A percentile compares a stretch with the other conserved stretches of the same genome.
phyloP scores from a whole-genome alignment of 2,888 invertebrate genomes.

The Corythucha ciliata region DNA sequence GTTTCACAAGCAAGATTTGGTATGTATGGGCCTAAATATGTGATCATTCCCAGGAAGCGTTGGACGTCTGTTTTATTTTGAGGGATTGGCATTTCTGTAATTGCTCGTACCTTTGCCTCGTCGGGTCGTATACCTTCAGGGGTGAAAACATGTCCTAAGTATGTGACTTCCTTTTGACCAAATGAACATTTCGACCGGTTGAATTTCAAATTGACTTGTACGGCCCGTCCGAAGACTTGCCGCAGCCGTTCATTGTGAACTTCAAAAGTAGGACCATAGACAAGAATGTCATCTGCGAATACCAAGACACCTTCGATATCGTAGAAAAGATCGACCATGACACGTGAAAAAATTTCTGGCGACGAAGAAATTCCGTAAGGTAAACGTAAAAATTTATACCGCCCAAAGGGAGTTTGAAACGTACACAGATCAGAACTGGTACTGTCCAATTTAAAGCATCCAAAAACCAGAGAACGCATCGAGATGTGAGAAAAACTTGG shows the following conservation, averaged over 20 bases:
- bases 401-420: slow-evolving; percentile 9
- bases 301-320: slow-evolving; percentile 8
- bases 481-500: neutral
- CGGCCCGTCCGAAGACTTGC: slow-evolving; percentile 5
- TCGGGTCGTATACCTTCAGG: neutral
- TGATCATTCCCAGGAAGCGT: slow-evolving; percentile 33
- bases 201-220: slow-evolving; percentile 2
- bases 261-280: neutral
- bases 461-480: slow-evolving; percentile 11
- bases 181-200: slow-evolving; percentile 9
- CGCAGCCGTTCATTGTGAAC: neutral
- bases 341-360: slow-evolving; percentile 6
- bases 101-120: slow-evolving; percentile 19
- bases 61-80: slow-evolving; percentile 28
- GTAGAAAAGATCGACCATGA: neutral
- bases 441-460: neutral
- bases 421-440: slow-evolving; percentile 1
- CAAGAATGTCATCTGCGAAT: slow-evolving; percentile 8
- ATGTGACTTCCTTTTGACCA: neutral
- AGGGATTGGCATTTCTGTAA: slow-evolving; percentile 28
- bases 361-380: slow-evolving; percentile 10
- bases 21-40: slow-evolving; percentile 33
- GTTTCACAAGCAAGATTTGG: slow-evolving; percentile 31
- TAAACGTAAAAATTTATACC: slow-evolving; percentile 8
- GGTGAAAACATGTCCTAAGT: neutral